Percentiles rank a stretch among this genome's conserved stretches.
Evolutionary conservation across 2,888 invertebrate species (phyloP).

Genomic region (Drosophila vallismaia): DNA sequence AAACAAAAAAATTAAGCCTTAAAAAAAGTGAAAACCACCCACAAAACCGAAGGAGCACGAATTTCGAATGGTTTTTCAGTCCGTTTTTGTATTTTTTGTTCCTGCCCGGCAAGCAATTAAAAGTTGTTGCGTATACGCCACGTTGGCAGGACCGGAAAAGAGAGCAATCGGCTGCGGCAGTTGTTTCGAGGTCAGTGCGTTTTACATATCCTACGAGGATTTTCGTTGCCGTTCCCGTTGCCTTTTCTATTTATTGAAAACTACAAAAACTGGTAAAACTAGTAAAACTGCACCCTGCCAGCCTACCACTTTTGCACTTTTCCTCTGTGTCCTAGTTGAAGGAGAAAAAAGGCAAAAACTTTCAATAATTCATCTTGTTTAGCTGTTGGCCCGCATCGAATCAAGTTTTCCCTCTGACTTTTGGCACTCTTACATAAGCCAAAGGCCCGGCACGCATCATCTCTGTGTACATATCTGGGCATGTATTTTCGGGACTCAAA

Average conservation of each 20-base stretch:
- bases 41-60: conserved; percentile 28
- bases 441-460: conserved; percentile 16
- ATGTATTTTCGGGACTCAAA: conserved; percentile 17
- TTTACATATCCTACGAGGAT: conserved; percentile 45
- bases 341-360: conserved; percentile 2
- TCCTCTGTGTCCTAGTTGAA: neutral
- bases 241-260: conserved; percentile 32
- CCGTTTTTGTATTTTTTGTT: conserved; percentile 7
- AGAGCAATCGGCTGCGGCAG: conserved; percentile 37
- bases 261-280: conserved; percentile 9
- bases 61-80: conserved; percentile 15
- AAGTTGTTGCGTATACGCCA: conserved; percentile 74
- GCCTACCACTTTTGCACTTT: neutral
- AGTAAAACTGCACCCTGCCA: too few relatives aligned
- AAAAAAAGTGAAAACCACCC: conserved; percentile 11
- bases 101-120: conserved; percentile 65
- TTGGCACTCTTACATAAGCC: conserved; percentile 34
- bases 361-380: conserved; percentile 36
- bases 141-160: conserved; percentile 44
- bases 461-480: neutral
- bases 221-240: conserved; percentile 20
- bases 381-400: conserved; percentile 20
- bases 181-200: conserved; percentile 50
- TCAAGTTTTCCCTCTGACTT: conserved; percentile 21
- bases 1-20: conserved; percentile 26